A percentile compares a stretch with the other conserved stretches of the same genome.
Conservation (phyloP, 1,140 invertebrate species). For the Drosophila erecta region DNA sequence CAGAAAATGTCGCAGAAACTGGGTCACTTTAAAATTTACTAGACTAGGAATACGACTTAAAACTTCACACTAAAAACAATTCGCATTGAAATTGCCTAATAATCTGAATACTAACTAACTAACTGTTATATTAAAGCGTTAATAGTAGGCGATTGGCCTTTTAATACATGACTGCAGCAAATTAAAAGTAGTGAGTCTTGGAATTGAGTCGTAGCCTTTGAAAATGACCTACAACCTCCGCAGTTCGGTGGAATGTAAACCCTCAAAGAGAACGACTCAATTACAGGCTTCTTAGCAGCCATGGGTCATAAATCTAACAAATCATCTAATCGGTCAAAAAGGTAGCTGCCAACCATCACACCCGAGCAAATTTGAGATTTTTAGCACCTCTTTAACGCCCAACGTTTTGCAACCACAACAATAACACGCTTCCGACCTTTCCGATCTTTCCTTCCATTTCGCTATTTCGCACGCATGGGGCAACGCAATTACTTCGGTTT, state of each 20-base stretch:
- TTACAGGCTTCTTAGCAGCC: slow-evolving; percentile 23
- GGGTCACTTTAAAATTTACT: too few relatives aligned
- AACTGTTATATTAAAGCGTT: too few relatives aligned
- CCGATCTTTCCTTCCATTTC: slow-evolving; percentile 26
- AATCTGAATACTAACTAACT: too few relatives aligned
- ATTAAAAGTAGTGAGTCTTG: too few relatives aligned
- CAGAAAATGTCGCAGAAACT: too few relatives aligned
- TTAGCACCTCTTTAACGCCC: slow-evolving; percentile 72
- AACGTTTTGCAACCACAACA: slow-evolving; percentile 61
- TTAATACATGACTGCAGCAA: too few relatives aligned
- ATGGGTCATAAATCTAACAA: slow-evolving; percentile 57
- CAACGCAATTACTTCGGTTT: slow-evolving; percentile 66
- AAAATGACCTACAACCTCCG: background rate
- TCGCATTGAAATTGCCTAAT: too few relatives aligned
- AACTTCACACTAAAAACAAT: too few relatives aligned
- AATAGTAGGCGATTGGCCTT: too few relatives aligned
- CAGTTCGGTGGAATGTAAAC: background rate
- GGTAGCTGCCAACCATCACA: too few relatives aligned
- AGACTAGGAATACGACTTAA: too few relatives aligned
- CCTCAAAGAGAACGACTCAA: slow-evolving; percentile 30
- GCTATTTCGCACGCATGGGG: slow-evolving; percentile 44
- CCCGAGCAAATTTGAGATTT: slow-evolving; percentile 27
- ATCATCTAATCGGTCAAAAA: slow-evolving; percentile 57
- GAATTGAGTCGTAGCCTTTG: too few relatives aligned
- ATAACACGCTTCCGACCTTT: slow-evolving; percentile 49